phyloP scores from a whole-genome alignment of 2,113 vertebrate species.

The Otis tarda region DNA sequence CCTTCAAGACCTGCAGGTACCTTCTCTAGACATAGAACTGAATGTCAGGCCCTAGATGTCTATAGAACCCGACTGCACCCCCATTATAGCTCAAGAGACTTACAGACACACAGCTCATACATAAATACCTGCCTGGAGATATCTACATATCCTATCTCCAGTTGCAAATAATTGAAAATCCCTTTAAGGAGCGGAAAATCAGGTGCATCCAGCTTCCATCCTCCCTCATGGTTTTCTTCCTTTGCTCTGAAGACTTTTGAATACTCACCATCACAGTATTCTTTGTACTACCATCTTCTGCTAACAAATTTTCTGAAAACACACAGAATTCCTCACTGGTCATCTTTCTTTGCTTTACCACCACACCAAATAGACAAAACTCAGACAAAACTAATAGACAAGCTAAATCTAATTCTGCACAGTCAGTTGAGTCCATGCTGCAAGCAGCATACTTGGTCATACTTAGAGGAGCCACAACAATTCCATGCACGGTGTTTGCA shows the following conservation, averaged over 20 bases:
- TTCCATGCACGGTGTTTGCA: not conserved
- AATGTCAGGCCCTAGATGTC: not conserved
- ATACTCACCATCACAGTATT: not conserved
- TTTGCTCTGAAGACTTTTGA: not conserved
- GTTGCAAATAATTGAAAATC: not conserved
- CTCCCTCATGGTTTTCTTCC: not conserved
- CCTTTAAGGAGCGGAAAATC: not conserved
- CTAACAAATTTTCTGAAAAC: not conserved
- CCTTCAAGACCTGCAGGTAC: not conserved
- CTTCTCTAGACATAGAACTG: not conserved
- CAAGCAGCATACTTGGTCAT: not conserved
- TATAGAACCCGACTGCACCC: fast-evolving
- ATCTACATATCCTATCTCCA: not conserved
- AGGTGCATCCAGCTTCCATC: not conserved
- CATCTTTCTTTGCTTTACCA: not conserved
- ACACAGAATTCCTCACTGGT: not conserved
- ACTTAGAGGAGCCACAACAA: not conserved
- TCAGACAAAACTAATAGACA: not conserved
- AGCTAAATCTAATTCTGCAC: not conserved
- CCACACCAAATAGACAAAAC: not conserved
- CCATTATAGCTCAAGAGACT: not conserved
- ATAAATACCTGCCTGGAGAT: not conserved
- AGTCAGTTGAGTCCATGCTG: not conserved
- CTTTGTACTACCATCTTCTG: not conserved
- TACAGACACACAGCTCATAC: not conserved